phyloP scores from a whole-genome alignment of 2,888 invertebrate genomes.

The Lasioglossum vierecki region DNA sequence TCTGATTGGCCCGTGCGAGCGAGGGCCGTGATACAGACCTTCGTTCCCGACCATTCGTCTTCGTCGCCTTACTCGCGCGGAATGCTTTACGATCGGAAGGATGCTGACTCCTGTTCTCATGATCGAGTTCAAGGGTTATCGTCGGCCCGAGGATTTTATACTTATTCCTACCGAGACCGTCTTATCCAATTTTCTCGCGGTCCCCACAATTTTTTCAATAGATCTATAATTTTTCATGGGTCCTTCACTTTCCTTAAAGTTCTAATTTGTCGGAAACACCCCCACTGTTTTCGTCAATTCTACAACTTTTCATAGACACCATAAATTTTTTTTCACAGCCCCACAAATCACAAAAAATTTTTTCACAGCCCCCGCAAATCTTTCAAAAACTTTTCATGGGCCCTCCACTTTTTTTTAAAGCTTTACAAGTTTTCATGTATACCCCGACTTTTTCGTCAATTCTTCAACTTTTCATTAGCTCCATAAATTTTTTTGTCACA shows the following conservation, averaged over 20 bases:
- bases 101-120: constrained; percentile 2
- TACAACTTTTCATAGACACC: background rate
- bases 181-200: background rate
- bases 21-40: constrained; percentile 34
- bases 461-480: background rate
- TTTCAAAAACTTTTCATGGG: background rate
- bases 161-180: background rate
- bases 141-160: background rate
- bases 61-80: constrained; percentile 29
- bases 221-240: background rate
- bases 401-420: too few relatives aligned
- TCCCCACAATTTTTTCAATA: background rate
- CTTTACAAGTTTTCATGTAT: too few relatives aligned
- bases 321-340: too few relatives aligned
- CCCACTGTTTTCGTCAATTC: background rate
- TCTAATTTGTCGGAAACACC: background rate
- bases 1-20: constrained; percentile 27
- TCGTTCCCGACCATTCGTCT: constrained; percentile 33
- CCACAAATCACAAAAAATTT: too few relatives aligned
- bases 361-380: background rate
- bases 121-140: constrained; percentile 2
- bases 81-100: background rate
- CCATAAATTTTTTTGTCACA: background rate
- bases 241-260: background rate
- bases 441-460: background rate